Evolutionary conservation across 2,113 vertebrate species (phyloP).

Genomic region (Martes martes): DNA sequence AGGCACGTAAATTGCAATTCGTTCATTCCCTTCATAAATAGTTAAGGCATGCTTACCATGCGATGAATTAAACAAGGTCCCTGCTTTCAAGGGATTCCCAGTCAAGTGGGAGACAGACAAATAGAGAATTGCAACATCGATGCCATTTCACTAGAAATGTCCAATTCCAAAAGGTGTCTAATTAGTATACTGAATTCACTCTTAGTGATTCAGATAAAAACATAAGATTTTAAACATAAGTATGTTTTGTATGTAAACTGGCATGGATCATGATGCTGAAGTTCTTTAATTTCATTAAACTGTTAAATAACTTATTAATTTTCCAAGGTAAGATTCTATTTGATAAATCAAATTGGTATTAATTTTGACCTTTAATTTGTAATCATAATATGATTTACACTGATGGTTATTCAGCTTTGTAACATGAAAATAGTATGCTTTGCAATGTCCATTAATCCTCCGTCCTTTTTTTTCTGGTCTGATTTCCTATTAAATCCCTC

Average conservation of each 20-base stretch:
- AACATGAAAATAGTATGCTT: not conserved
- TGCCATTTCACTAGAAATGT: not conserved
- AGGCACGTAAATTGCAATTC: not conserved
- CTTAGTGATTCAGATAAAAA: not conserved
- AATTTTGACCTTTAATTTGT: conserved; percentile 18
- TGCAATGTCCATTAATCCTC: not conserved
- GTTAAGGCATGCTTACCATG: not conserved
- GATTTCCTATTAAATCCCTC: not conserved
- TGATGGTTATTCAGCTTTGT: conserved; percentile 6
- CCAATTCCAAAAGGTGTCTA: not conserved
- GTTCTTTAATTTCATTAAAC: not conserved
- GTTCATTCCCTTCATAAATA: not conserved
- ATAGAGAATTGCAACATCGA: not conserved
- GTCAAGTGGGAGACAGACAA: not conserved
- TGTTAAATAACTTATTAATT: not conserved
- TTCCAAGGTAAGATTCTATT: not conserved
- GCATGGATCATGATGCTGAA: not conserved
- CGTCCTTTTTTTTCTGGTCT: not conserved
- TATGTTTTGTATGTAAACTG: not conserved
- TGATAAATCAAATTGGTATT: not conserved
- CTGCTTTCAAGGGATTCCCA: not conserved
- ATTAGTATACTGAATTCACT: not conserved
- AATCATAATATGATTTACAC: not conserved
- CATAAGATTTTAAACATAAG: not conserved
- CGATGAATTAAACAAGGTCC: not conserved